These are phyloP conservation scores for Chesias legatella DNA, from an alignment of 2,888 invertebrate genomes.

Conservation along the genomic window DNA sequence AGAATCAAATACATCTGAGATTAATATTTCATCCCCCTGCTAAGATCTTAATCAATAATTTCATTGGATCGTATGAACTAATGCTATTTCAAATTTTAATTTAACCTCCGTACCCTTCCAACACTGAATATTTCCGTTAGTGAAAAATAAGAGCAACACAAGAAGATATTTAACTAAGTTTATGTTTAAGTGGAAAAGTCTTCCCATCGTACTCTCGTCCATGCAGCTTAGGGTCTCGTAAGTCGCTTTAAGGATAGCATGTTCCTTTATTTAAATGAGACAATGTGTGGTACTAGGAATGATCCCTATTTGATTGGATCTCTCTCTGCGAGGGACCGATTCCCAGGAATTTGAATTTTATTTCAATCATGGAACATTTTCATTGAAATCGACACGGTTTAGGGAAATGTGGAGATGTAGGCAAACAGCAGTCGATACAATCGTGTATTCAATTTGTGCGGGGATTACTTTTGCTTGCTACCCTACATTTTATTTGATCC, in stretches of 20 bases:
- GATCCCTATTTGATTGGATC: slow-evolving; percentile 66
- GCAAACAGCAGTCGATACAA: slow-evolving; percentile 57
- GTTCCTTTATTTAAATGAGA: slow-evolving; percentile 59
- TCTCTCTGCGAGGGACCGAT: slow-evolving; percentile 46
- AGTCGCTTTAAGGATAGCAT: slow-evolving; percentile 33
- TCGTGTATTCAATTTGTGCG: slow-evolving; percentile 69
- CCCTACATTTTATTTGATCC: slow-evolving; percentile 39
- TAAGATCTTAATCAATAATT: too few species aligned
- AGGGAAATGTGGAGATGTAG: slow-evolving; percentile 55
- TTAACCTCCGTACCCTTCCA: too few species aligned
- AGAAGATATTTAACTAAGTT: not conserved
- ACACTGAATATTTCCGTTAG: too few species aligned
- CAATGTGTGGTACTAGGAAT: slow-evolving; percentile 43
- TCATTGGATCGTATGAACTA: too few species aligned
- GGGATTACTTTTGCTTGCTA: slow-evolving; percentile 57
- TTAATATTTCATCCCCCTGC: too few species aligned
- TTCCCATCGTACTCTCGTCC: not conserved
- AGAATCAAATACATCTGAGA: too few species aligned
- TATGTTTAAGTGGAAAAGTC: slow-evolving; percentile 2
- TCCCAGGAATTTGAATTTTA: slow-evolving; percentile 64
- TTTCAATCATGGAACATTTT: slow-evolving; percentile 56
- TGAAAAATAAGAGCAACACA: too few species aligned
- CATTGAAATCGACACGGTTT: slow-evolving; percentile 62
- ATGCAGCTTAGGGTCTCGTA: slow-evolving; percentile 15
- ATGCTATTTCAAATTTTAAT: too few species aligned